Conservation (phyloP, 2,113 vertebrate genomes). For the Isurus oxyrinchus region DNA sequence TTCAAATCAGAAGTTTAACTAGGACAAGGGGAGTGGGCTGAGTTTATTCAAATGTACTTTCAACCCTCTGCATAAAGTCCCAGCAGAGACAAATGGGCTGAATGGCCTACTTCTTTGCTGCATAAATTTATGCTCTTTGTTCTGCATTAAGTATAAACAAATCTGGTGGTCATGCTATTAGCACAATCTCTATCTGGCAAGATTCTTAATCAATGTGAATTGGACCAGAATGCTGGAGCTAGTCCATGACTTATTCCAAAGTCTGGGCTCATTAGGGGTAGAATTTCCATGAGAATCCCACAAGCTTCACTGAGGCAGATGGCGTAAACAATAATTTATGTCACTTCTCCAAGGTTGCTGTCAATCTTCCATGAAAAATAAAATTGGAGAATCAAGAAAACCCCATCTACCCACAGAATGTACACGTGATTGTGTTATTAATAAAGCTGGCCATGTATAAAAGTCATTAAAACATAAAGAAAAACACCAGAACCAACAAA, state of each 20-base stretch:
- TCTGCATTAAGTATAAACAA: neutral
- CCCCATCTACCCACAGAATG: neutral
- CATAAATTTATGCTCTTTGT: neutral
- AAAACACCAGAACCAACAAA: neutral
- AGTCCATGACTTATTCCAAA: neutral
- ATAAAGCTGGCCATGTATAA: neutral
- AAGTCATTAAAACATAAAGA: neutral
- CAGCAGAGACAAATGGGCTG: neutral
- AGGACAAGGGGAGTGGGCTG: too few relatives aligned
- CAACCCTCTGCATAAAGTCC: neutral
- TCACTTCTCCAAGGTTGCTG: neutral
- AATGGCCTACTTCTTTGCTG: neutral
- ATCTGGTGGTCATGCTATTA: neutral
- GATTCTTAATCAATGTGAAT: neutral
- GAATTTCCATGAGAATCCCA: neutral
- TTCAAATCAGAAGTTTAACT: neutral
- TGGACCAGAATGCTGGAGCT: neutral
- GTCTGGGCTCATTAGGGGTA: neutral
- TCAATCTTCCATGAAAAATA: neutral
- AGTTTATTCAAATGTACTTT: too few relatives aligned
- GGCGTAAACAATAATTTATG: neutral
- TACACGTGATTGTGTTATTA: neutral
- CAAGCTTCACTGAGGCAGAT: neutral
- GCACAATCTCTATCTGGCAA: neutral
- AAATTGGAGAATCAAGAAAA: neutral